Percentiles rank a stretch among this genome's conserved stretches.
phyloP scores from a whole-genome alignment of 2,888 invertebrate species.

The Graphium colonna region DNA sequence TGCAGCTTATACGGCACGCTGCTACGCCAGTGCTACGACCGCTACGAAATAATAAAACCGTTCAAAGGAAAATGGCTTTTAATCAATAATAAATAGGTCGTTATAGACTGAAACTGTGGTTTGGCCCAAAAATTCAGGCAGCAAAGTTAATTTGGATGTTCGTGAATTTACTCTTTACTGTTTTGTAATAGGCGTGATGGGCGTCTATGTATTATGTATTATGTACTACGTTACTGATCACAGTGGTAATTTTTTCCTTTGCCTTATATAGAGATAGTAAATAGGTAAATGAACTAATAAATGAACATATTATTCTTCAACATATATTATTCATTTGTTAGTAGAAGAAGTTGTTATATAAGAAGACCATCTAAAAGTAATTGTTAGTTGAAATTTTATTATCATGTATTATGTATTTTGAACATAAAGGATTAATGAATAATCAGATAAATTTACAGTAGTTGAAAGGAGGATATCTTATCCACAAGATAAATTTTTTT shows the following conservation, averaged over 20 bases:
- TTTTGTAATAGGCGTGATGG: conserved; percentile 2
- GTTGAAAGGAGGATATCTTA: no score
- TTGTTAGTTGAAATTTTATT: no score
- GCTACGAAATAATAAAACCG: conserved; percentile 9
- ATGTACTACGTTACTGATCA: conserved; percentile 28
- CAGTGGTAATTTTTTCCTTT: conserved; percentile 36
- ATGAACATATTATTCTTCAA: no score
- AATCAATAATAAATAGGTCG: not conserved
- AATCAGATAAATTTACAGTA: no score
- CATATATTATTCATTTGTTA: no score
- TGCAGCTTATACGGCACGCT: conserved; percentile 50
- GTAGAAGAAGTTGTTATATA: no score
- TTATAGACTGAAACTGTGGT: conserved; percentile 1
- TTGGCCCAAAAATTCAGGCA: not conserved
- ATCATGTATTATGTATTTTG: no score
- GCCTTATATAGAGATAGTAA: conserved; percentile 28
- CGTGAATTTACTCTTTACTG: conserved; percentile 3
- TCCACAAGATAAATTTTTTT: no score
- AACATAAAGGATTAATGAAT: no score
- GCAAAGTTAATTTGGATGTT: conserved; percentile 12
- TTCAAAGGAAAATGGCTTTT: conserved; percentile 28
- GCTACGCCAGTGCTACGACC: conserved; percentile 16
- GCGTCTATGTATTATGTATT: conserved; percentile 9
- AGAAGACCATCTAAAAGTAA: no score
- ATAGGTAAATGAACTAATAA: no score